These are phyloP conservation scores for Tipula lateralis DNA, from an alignment of 2,888 invertebrate species.

Conservation along the genomic window DNA sequence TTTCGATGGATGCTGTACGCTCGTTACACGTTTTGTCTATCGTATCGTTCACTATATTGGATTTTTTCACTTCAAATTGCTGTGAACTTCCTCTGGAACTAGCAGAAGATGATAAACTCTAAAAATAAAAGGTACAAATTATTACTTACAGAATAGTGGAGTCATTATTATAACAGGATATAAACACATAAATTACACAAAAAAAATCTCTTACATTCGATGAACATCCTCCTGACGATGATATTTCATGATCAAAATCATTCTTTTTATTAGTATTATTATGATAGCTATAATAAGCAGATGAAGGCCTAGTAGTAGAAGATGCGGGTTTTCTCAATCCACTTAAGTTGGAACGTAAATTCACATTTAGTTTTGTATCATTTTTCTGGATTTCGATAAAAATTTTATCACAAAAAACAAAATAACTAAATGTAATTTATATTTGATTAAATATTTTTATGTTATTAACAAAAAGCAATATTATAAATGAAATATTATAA, in stretches of 20 bases:
- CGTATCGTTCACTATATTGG: slow-evolving; percentile 27
- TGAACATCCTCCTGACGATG: slow-evolving; percentile 40
- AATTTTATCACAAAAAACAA: background rate
- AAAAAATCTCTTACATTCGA: slow-evolving; percentile 39
- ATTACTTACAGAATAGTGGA: too few species aligned
- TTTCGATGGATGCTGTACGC: background rate
- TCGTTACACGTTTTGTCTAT: background rate
- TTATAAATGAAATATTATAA: background rate
- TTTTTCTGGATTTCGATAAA: background rate
- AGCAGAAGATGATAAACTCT: slow-evolving; percentile 44
- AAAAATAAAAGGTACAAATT: slow-evolving; percentile 30
- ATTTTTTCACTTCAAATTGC: background rate
- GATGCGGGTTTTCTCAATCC: slow-evolving; percentile 3
- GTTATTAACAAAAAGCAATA: background rate
- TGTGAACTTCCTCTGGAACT: slow-evolving; percentile 44
- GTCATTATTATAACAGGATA: background rate
- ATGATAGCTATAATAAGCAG: slow-evolving; percentile 42
- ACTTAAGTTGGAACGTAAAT: slow-evolving; percentile 12
- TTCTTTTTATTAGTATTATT: slow-evolving; percentile 40
- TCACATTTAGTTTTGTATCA: slow-evolving; percentile 1
- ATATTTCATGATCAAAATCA: slow-evolving; percentile 40
- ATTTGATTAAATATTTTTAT: background rate
- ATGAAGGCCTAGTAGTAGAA: slow-evolving; percentile 37
- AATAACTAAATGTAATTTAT: background rate
- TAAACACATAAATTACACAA: background rate